Evolutionary conservation across 2,888 invertebrate genomes (phyloP).

Genomic region (Trypoxylon attenuatum): DNA sequence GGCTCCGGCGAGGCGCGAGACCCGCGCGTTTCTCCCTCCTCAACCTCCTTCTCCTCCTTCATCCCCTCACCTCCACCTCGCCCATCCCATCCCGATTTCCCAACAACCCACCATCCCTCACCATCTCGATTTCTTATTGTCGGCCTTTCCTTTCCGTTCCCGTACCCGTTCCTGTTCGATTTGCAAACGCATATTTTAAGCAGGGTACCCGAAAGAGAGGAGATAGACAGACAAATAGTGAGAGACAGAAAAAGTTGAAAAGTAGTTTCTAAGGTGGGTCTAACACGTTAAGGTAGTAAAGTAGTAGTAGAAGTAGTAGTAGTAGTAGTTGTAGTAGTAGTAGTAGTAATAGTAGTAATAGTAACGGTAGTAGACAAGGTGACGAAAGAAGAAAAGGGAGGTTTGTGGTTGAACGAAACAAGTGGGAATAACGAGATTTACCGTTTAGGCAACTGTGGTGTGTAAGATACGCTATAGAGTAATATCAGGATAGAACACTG

Average conservation of each 20-base stretch:
- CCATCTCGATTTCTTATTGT: too few species aligned
- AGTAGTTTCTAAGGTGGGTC: constrained; percentile 38
- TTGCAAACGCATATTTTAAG: constrained; percentile 37
- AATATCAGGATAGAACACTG: too few species aligned
- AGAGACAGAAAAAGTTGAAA: constrained; percentile 26
- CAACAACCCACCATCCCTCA: too few species aligned
- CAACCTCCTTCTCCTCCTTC: too few species aligned
- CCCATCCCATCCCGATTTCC: too few species aligned
- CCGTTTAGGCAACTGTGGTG: not conserved
- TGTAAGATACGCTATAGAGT: not conserved
- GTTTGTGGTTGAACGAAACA: not conserved
- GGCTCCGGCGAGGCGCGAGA: too few species aligned
- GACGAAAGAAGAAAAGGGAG: not conserved
- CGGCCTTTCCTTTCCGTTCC: too few species aligned
- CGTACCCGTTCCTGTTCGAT: too few species aligned
- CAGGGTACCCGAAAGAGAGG: constrained; percentile 24
- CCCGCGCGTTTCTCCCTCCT: too few species aligned
- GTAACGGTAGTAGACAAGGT: not conserved
- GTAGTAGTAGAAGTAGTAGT: not conserved
- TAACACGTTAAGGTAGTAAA: too few species aligned
- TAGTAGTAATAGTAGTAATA: not conserved
- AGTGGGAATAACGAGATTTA: not conserved
- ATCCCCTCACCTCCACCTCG: too few species aligned
- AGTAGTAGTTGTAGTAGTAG: not conserved
- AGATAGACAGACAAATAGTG: constrained; percentile 32